Evolutionary conservation across 1,140 invertebrate species (phyloP).

Genomic region (Holotrichia oblita): DNA sequence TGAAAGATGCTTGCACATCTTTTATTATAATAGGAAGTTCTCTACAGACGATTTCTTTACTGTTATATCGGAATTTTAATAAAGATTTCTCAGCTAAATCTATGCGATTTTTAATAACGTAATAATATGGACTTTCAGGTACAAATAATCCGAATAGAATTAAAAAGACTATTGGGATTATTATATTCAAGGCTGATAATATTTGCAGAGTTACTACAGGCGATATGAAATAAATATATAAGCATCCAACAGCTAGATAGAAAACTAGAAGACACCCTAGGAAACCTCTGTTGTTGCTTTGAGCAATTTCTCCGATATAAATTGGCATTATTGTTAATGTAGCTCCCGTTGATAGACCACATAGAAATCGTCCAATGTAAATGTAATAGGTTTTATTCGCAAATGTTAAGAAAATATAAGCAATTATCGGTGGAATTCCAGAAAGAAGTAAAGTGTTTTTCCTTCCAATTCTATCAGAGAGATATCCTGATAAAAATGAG

Average conservation of each 20-base stretch:
- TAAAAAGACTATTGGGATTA: not conserved
- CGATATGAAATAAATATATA: constrained; percentile 50
- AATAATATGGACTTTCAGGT: too few species aligned
- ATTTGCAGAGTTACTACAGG: constrained; percentile 44
- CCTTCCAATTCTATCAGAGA: too few species aligned
- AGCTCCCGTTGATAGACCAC: constrained; percentile 74
- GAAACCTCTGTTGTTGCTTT: constrained; percentile 72
- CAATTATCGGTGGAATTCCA: constrained; percentile 67
- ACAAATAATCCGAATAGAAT: too few species aligned
- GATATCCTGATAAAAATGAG: too few species aligned
- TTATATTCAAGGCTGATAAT: constrained; percentile 8
- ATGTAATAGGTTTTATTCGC: constrained; percentile 63
- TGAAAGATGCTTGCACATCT: constrained; percentile 57
- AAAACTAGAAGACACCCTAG: constrained; percentile 49
- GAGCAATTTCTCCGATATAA: constrained; percentile 74
- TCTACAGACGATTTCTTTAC: constrained; percentile 64
- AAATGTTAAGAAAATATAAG: constrained; percentile 73
- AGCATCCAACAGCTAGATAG: constrained; percentile 48
- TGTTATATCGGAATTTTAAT: constrained; percentile 68
- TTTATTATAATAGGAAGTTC: constrained; percentile 66
- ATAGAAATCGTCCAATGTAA: constrained; percentile 65
- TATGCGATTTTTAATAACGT: constrained; percentile 63
- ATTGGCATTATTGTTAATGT: constrained; percentile 72
- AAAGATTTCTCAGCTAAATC: constrained; percentile 71
- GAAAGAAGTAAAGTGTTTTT: constrained; percentile 56